Evolutionary conservation across 2,113 vertebrate species (phyloP).

Genomic region (Monarcha castaneiventris): DNA sequence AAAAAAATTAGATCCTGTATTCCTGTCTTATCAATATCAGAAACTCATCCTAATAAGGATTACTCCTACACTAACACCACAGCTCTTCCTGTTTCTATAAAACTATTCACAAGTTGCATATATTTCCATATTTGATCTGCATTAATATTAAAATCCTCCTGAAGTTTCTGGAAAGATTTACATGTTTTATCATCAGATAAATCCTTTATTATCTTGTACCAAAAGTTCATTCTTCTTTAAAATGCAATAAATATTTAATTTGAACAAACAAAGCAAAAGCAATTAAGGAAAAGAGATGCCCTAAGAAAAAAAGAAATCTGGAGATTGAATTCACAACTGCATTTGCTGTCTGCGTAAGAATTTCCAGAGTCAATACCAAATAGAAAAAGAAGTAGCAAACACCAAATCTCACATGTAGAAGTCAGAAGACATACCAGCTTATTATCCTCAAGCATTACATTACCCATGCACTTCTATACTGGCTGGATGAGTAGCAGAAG

Average conservation of each 20-base stretch:
- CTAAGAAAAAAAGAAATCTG: background rate
- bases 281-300: background rate
- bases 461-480: background rate
- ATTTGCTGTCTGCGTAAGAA: background rate
- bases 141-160: slow-evolving; percentile 56
- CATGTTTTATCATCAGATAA: slow-evolving; percentile 58
- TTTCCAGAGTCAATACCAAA: background rate
- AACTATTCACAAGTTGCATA: slow-evolving; percentile 31
- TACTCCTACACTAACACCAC: background rate
- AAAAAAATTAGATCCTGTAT: background rate
- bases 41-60: slow-evolving; percentile 41
- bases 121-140: slow-evolving; percentile 58
- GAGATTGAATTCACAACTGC: background rate
- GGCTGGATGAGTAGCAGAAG: background rate
- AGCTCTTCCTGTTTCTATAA: slow-evolving; percentile 32
- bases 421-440: background rate
- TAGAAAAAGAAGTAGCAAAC: background rate
- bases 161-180: slow-evolving; percentile 61
- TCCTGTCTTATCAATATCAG: slow-evolving; percentile 27
- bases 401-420: background rate
- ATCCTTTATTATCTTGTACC: slow-evolving; percentile 54
- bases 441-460: background rate
- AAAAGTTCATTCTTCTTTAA: slow-evolving; percentile 44
- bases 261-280: slow-evolving; percentile 27
- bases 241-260: slow-evolving; percentile 56